Conservation (phyloP, 2,113 vertebrate species). For the Cyanoliseus patagonus region DNA sequence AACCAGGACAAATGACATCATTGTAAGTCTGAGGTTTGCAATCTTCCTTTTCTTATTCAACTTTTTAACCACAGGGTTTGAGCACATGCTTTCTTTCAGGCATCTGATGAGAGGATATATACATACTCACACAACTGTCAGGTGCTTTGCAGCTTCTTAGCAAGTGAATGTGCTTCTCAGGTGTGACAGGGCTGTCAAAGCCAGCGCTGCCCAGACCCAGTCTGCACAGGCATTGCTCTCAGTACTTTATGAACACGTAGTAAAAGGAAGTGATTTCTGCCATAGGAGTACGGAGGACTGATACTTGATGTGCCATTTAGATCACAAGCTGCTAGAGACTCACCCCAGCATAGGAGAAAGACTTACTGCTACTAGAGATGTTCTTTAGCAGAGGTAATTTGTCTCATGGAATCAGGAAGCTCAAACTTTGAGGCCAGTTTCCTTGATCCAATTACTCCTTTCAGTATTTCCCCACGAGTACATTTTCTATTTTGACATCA, state of each 20-base stretch:
- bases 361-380: not conserved
- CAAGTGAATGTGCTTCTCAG: not conserved
- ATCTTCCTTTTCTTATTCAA: not conserved
- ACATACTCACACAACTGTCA: not conserved
- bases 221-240: not conserved
- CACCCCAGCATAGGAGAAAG: not conserved
- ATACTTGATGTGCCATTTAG: fast-evolving
- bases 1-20: not conserved
- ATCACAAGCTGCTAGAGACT: not conserved
- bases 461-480: not conserved
- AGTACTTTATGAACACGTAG: not conserved
- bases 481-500: not conserved
- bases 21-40: not conserved
- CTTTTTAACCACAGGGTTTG: not conserved
- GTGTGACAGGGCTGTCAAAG: not conserved
- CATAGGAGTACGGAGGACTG: not conserved
- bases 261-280: not conserved
- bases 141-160: not conserved
- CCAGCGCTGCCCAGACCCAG: not conserved
- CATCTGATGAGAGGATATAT: not conserved
- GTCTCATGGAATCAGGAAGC: not conserved
- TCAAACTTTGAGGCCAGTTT: not conserved
- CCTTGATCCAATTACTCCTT: not conserved
- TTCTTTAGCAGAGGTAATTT: not conserved
- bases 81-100: not conserved